Evolutionary conservation across 2,888 invertebrate species (phyloP).

Genomic region (Cerceris ruficornis): DNA sequence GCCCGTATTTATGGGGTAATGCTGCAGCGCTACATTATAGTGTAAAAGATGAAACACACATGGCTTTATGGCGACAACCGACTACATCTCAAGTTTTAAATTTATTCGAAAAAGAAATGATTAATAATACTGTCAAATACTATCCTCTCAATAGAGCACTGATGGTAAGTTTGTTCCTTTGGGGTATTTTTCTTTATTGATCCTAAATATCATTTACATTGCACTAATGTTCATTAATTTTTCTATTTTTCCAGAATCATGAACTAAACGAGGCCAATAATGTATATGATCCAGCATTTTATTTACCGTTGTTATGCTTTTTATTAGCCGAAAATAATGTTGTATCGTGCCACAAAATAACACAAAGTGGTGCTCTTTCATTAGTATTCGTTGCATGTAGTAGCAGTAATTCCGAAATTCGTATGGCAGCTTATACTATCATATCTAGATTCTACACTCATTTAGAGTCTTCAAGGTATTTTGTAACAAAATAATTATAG

Average conservation of each 20-base stretch:
- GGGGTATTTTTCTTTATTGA: neutral
- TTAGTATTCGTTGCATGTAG: conserved; percentile 88
- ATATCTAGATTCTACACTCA: conserved; percentile 89
- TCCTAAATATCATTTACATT: neutral
- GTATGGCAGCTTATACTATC: conserved; percentile 89
- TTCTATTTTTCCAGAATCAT: conserved; percentile 58
- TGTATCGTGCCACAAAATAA: conserved; percentile 88
- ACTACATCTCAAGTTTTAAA: conserved; percentile 89
- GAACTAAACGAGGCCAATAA: conserved; percentile 72
- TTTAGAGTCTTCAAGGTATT: conserved; percentile 87
- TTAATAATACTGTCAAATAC: conserved; percentile 87
- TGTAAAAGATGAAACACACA: conserved; percentile 84
- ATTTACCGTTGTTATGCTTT: conserved; percentile 89
- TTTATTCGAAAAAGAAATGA: conserved; percentile 86
- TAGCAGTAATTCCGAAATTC: conserved; percentile 86
- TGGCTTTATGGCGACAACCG: conserved; percentile 87
- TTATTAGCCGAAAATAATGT: conserved; percentile 89
- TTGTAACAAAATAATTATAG: conserved; percentile 44
- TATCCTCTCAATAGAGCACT: conserved; percentile 87
- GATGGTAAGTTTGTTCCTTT: conserved; percentile 73
- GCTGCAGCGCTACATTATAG: conserved; percentile 91
- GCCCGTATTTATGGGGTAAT: conserved; percentile 93
- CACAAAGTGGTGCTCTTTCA: conserved; percentile 88
- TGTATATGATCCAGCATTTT: conserved; percentile 92
- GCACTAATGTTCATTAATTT: neutral